These are phyloP conservation scores for Mycetomoellerius zeteki DNA, from an alignment of 1,140 invertebrate species.

Conservation along the genomic window DNA sequence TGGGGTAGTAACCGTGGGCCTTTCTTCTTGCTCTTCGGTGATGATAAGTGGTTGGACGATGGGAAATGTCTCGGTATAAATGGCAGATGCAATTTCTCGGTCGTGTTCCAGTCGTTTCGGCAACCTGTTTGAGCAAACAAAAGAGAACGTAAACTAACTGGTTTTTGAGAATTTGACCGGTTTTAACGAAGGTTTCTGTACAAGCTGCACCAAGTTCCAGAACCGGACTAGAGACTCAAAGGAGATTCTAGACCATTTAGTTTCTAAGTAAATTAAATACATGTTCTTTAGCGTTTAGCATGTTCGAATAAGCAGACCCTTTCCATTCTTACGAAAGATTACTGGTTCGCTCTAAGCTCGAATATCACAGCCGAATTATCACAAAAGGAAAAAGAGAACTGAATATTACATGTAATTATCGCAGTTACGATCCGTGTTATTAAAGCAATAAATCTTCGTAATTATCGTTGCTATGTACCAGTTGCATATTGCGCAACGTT, in stretches of 20 bases:
- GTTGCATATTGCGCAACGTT: slow-evolving; percentile 12
- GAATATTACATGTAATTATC: slow-evolving; percentile 15
- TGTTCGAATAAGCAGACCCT: background rate
- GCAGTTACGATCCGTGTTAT: slow-evolving; percentile 15
- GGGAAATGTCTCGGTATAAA: slow-evolving; percentile 29
- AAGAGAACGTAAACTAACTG: slow-evolving; percentile 51
- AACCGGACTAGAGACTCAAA: background rate
- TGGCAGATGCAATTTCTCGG: slow-evolving; percentile 5
- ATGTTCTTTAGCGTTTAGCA: background rate
- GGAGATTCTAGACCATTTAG: background rate
- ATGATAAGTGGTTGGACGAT: slow-evolving; percentile 25
- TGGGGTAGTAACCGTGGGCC: slow-evolving; percentile 14
- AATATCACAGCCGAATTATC: background rate
- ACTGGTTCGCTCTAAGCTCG: background rate
- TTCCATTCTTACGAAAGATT: slow-evolving; percentile 4
- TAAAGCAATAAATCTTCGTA: slow-evolving; percentile 23
- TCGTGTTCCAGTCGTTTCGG: slow-evolving; percentile 10
- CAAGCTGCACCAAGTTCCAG: background rate
- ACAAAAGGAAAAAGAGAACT: background rate
- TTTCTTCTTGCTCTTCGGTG: slow-evolving; percentile 33
- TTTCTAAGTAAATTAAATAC: background rate
- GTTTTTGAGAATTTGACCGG: slow-evolving; percentile 48
- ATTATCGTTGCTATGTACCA: slow-evolving; percentile 1
- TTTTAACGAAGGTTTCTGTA: slow-evolving; percentile 7
- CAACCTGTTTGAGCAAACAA: slow-evolving; percentile 49